Evolutionary conservation across 2,797 vertebrate species (phyloP).

Genomic region (Falco concolor): DNA sequence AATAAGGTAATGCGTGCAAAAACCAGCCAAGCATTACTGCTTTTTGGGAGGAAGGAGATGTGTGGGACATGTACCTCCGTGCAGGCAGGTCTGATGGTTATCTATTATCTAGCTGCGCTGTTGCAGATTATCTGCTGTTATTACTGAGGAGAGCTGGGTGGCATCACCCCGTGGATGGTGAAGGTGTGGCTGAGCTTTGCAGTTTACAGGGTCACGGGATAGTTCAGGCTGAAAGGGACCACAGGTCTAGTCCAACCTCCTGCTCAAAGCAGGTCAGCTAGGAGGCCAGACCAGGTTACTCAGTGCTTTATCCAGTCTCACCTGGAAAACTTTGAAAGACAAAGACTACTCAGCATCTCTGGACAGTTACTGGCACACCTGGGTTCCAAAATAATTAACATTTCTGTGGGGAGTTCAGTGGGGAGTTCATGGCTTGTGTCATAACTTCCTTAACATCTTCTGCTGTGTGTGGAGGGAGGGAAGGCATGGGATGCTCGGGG

Average conservation of each 20-base stretch:
- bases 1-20: neutral
- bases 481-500: neutral
- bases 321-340: neutral
- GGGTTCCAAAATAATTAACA: neutral
- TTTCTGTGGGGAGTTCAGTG: neutral
- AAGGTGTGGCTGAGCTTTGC: neutral
- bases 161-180: neutral
- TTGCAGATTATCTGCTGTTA: neutral
- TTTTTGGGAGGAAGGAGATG: neutral
- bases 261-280: neutral
- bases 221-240: neutral
- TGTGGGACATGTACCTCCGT: neutral
- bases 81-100: neutral
- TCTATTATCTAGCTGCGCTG: neutral
- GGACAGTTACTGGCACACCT: neutral
- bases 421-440: neutral
- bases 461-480: neutral
- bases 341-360: neutral
- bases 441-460: neutral
- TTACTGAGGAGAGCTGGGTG: neutral
- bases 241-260: neutral
- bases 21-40: fast-evolving
- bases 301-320: neutral
- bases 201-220: neutral
- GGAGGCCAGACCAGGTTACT: neutral